A percentile compares a stretch with the other conserved stretches of the same genome.
Evolutionary conservation across 2,888 invertebrate genomes (phyloP).

Genomic region (Unio delphinus): DNA sequence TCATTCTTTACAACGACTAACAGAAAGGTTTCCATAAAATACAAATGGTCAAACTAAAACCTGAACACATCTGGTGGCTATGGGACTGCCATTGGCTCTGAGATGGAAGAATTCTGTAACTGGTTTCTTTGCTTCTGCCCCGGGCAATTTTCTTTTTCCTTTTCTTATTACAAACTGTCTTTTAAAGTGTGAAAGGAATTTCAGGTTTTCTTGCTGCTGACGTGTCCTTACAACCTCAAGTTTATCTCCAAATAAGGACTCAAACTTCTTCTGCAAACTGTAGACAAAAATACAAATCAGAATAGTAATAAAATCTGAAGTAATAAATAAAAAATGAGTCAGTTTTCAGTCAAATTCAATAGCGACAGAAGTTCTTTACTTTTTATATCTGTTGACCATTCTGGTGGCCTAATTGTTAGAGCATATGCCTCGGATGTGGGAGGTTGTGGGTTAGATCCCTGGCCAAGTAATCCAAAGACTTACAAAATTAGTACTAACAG

Average conservation of each 20-base stretch:
- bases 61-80: slow-evolving; percentile 93
- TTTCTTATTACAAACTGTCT: slow-evolving; percentile 90
- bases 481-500: too few species aligned
- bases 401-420: too few species aligned
- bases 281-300: too few species aligned
- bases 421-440: too few species aligned
- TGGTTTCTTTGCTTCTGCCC: slow-evolving; percentile 48
- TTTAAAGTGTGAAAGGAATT: slow-evolving; percentile 97
- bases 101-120: slow-evolving; percentile 89
- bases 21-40: background rate
- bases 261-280: slow-evolving; percentile 90
- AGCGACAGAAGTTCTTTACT: too few species aligned
- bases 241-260: slow-evolving; percentile 88
- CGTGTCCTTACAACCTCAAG: slow-evolving; percentile 95
- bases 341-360: too few species aligned
- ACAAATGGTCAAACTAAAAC: slow-evolving; percentile 32
- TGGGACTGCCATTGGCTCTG: slow-evolving; percentile 93
- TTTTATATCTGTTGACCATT: too few species aligned
- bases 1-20: background rate
- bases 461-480: too few species aligned
- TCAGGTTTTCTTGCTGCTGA: slow-evolving; percentile 97
- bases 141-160: slow-evolving; percentile 55
- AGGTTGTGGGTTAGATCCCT: too few species aligned
- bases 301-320: too few species aligned
- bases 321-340: too few species aligned